phyloP scores from a whole-genome alignment of 53 echinoderm and acorn worm genomes.

The Paracentrotus lividus region DNA sequence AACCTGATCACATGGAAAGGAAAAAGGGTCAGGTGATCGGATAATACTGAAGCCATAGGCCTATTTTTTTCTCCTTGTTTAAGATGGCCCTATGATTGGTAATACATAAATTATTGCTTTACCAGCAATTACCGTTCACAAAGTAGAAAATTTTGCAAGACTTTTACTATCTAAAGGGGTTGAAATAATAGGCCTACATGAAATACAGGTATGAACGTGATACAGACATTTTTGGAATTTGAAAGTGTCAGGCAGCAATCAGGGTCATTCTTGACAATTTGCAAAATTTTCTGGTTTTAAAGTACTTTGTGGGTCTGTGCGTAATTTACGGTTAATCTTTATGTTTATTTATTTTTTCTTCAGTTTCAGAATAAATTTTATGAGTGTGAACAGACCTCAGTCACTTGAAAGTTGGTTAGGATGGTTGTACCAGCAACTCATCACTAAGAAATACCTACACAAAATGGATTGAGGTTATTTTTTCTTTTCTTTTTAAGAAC shows the following conservation, averaged over 20 bases:
- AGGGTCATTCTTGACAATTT: too few relatives aligned
- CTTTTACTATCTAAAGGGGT: too few relatives aligned
- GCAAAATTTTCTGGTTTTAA: too few relatives aligned
- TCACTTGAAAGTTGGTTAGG: background rate
- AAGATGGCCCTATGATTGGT: background rate
- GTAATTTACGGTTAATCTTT: too few relatives aligned
- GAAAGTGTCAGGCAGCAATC: too few relatives aligned
- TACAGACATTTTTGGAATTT: too few relatives aligned
- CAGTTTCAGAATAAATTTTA: too few relatives aligned
- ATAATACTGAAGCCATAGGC: background rate
- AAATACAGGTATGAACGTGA: too few relatives aligned
- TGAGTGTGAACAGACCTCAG: background rate
- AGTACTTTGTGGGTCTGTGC: too few relatives aligned
- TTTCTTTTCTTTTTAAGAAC: background rate
- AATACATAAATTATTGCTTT: background rate
- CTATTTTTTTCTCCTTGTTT: background rate
- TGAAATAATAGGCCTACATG: too few relatives aligned
- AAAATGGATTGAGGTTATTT: background rate
- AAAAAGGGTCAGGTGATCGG: constrained; percentile 3
- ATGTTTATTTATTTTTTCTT: too few relatives aligned
- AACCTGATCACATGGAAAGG: constrained; percentile 10
- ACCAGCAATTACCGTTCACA: background rate
- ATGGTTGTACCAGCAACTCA: background rate
- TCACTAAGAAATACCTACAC: background rate
- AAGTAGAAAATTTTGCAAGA: background rate